Evolutionary conservation across 30 jellyfish, hydroid and myxozoan species (phyloP).

Genomic region (Chironex yamaguchii): DNA sequence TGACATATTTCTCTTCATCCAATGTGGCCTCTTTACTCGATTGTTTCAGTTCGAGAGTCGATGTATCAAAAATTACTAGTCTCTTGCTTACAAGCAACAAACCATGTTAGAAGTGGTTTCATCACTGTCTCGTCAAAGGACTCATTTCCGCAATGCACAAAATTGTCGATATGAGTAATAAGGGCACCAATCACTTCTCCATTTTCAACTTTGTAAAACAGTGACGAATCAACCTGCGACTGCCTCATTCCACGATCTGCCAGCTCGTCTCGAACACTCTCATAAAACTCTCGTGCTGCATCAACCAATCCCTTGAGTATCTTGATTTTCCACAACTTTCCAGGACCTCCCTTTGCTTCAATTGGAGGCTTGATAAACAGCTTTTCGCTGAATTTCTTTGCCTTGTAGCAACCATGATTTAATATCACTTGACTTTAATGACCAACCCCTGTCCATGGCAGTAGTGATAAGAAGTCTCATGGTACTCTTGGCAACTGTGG

Average conservation of each 20-base stretch:
- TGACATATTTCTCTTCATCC: conserved; percentile 4
- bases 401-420: conserved; percentile 77
- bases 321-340: conserved; percentile 26
- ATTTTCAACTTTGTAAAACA: neutral
- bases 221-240: conserved; percentile 22
- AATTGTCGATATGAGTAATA: conserved; percentile 23
- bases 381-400: conserved; percentile 40
- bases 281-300: conserved; percentile 25
- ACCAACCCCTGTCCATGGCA: conserved; percentile 9
- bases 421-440: conserved; percentile 30
- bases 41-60: neutral
- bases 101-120: neutral
- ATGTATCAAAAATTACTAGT: neutral
- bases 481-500: conserved; percentile 12
- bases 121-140: neutral
- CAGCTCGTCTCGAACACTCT: conserved; percentile 27
- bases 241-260: conserved; percentile 6
- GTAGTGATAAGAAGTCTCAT: neutral
- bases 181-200: neutral
- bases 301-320: conserved; percentile 50
- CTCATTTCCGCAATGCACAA: conserved; percentile 23
- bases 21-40: neutral
- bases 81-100: conserved; percentile 3
- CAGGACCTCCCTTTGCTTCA: conserved; percentile 50
- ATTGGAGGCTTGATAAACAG: conserved; percentile 61